Base-by-base conservation (phyloP, 1,140 invertebrate species). In the Polypedilum pembai region DNA sequence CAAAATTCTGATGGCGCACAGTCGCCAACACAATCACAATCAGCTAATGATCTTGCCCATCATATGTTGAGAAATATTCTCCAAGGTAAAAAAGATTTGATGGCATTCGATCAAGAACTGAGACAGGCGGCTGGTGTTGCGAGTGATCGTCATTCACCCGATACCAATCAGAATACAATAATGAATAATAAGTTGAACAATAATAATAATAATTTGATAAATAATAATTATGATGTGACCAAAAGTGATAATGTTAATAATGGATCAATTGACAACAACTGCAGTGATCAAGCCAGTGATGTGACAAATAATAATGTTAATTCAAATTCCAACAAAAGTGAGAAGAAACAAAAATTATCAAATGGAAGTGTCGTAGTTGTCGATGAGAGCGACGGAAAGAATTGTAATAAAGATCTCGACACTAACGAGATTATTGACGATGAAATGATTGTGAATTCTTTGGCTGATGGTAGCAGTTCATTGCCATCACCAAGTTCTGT, bases 1-100 rank as follows among this genome's bases (percentile, higher is more conserved):
- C 79, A 80, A 76, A 81, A 69, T 76, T 56, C 45, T n/a, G 82
- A 76, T 82, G 83, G 77, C 79, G 79, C 77, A 81, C 78, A 74
- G 77, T 79, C 75, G 76, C 78, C 80, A 75, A 83, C 77, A 79
- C 85, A 78, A 56, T 56, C n/a, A 77, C 41, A 45, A 56, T 56
- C 82, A 82, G 78, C 82, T 87, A 88, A 90, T 20, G 89, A 91
- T 78, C 86, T 91, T 77, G 90, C 89, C 73, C 89, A 93, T 82
- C 90, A 92, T 81, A 92, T 93, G 87, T 85, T 93, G 74, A 86
- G 92, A 41, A 92, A 93, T 78, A 93, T 94, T 78, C 85, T 93
- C 73, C 92, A 93, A 80, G 91, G 89, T 65, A 93, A 93, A 79
- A 91, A 93, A 81, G 90, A 91, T 76, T 81, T 91, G 40, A 82